These are phyloP conservation scores for Porphyrio hochstetteri DNA, from an alignment of 2,113 vertebrate genomes.

Conservation along the genomic window DNA sequence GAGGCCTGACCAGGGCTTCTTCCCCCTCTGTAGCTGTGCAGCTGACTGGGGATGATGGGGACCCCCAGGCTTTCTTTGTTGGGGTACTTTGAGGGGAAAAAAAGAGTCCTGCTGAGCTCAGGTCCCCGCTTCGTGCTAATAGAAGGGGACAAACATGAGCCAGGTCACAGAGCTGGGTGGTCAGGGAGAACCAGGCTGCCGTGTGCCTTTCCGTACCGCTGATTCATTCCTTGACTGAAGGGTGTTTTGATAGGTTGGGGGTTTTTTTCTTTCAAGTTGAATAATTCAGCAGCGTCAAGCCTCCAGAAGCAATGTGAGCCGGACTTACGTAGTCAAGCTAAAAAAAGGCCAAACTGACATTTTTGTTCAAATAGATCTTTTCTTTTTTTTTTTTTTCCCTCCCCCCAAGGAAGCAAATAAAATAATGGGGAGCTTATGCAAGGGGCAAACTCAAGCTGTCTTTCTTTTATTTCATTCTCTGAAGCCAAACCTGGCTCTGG, in stretches of 20 bases:
- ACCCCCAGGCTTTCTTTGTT: not conserved
- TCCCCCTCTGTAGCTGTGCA: not conserved
- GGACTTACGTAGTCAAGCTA: not conserved
- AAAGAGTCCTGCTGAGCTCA: fast-evolving
- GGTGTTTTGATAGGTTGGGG: not conserved
- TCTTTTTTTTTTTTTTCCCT: not conserved
- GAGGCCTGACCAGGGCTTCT: not conserved
- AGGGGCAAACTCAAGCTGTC: not conserved
- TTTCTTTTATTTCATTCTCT: not conserved
- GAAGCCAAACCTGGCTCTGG: not conserved
- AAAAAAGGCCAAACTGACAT: conserved; percentile 40
- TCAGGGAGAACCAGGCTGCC: not conserved
- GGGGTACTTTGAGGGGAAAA: not conserved
- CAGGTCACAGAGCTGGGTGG: not conserved
- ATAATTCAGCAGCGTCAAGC: not conserved
- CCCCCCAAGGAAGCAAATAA: not conserved
- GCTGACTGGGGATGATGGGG: not conserved
- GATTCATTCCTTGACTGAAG: not conserved
- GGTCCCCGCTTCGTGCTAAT: not conserved
- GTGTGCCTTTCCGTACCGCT: not conserved
- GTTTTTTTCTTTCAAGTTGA: not conserved
- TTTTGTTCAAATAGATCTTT: not conserved
- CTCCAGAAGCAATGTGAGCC: not conserved
- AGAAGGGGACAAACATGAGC: fast-evolving
- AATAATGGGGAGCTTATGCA: not conserved